phyloP scores from a whole-genome alignment of 2,888 invertebrate species.

The Conomelus anceps region DNA sequence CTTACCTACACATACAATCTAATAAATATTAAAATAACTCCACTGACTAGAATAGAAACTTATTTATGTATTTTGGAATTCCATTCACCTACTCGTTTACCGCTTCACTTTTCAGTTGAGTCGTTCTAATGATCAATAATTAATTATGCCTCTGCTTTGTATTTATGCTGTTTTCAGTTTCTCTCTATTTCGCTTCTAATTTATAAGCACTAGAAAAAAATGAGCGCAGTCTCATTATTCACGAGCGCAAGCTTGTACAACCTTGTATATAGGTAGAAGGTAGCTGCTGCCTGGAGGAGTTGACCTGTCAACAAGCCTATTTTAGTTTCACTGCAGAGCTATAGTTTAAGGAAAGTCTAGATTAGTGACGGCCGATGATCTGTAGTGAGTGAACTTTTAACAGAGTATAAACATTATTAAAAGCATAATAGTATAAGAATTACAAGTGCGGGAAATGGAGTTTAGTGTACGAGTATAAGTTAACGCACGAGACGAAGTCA shows the following conservation, averaged over 20 bases:
- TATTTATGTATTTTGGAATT: background rate
- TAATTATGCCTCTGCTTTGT: background rate
- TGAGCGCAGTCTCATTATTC: background rate
- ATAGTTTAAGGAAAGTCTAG: no score
- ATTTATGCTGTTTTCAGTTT: background rate
- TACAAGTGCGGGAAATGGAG: no score
- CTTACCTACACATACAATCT: background rate
- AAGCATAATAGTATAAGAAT: no score
- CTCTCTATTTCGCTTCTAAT: background rate
- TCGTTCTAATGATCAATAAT: background rate
- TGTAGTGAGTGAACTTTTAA: no score
- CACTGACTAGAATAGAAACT: background rate
- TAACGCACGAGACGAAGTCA: no score
- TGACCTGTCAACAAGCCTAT: background rate
- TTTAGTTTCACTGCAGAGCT: no score
- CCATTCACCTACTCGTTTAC: background rate
- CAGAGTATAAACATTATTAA: no score
- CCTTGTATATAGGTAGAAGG: background rate
- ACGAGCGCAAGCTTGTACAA: background rate
- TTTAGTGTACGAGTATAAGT: no score
- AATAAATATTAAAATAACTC: background rate
- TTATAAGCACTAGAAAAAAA: background rate
- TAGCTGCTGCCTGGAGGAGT: background rate
- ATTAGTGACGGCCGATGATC: no score
- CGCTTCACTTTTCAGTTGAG: background rate